Evolutionary conservation across 2,797 vertebrate species (phyloP), one percentile per base, ranked within the genome.

Genomic region (Rhinatrema bivittatum): DNA sequence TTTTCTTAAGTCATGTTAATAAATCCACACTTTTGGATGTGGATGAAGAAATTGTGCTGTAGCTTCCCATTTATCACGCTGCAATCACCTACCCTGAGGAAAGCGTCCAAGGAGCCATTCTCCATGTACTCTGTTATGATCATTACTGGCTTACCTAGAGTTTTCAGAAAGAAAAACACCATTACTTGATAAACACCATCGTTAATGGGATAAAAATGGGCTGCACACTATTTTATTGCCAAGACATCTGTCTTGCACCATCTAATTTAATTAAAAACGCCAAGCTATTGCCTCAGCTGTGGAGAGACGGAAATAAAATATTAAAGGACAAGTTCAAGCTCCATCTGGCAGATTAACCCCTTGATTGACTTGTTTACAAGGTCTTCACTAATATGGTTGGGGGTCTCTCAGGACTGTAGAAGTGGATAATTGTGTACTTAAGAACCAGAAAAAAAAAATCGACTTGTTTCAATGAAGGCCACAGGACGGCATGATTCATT

Each of bases 121-220:
- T 98, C 95, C 95, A 98, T 98, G 85, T 97, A 97, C 69, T 98
- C 94, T 1, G 94, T 98, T 78, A 98, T 96, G 80, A 98, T 98
- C 95, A 98, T 98, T 68, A 98, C 94, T 6, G 95, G 95, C 72
- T 98, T 98, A 86, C 95, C 95, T 98, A 77, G 45, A 78, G 53
- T 55, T 78, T n/a, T 20, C 41, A 61, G 36, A 77, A 68, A 76
- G 51, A 56, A 70, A 74, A 72, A 68, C 59, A 76, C 41, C 75
- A 69, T 72, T 68, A 57, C 55, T 67, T 58, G 47, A 78, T 74
- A 65, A 83, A 61, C 34, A 15, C 31, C 11, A 2, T 56, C 56
- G 64, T 72, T 80, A 80, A 77, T 74, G 66, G 70, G 66, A 77
- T 74, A 68, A 80, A 79, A 81, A 80, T 72, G 57, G 57, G 47